Conservation (phyloP, 2,888 invertebrate species). For the Octodonta nipae region DNA sequence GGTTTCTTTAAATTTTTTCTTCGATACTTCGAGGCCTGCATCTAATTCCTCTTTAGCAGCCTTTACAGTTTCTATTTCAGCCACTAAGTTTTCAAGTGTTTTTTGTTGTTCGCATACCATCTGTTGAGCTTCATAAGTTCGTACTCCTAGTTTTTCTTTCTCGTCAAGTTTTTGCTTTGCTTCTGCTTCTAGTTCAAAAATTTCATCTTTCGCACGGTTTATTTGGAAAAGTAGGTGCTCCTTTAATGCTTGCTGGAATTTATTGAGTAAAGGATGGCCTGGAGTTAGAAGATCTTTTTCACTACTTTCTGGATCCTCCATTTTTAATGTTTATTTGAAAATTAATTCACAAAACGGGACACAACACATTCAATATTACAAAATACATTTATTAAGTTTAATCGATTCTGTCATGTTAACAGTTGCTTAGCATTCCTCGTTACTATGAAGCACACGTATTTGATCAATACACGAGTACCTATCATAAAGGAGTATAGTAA, state of each 20-base stretch:
- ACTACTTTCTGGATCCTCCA: constrained; percentile 4
- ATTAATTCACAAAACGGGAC: too few relatives aligned
- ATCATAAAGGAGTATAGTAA: too few relatives aligned
- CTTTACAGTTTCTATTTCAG: constrained; percentile 38
- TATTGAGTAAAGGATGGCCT: constrained; percentile 23
- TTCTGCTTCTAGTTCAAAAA: constrained; percentile 43
- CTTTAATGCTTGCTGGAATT: constrained; percentile 24
- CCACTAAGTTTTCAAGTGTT: constrained; percentile 44
- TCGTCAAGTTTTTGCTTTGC: constrained; percentile 40
- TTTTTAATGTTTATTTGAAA: too few relatives aligned
- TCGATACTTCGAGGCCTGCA: constrained; percentile 35
- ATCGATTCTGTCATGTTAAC: too few relatives aligned
- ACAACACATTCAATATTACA: too few relatives aligned
- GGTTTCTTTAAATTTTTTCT: constrained; percentile 37
- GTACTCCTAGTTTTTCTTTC: constrained; percentile 43
- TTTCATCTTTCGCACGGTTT: constrained; percentile 49
- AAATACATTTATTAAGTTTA: too few relatives aligned
- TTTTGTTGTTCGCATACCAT: constrained; percentile 42
- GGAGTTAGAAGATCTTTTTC: constrained; percentile 18
- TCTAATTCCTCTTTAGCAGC: constrained; percentile 42
- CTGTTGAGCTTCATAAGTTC: constrained; percentile 49
- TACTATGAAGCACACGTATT: too few relatives aligned
- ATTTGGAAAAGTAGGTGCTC: constrained; percentile 35
- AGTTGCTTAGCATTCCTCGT: too few relatives aligned
- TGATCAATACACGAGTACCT: too few relatives aligned